Evolutionary conservation across 2,888 invertebrate genomes (phyloP).

Genomic region (Branchellion lobata): DNA sequence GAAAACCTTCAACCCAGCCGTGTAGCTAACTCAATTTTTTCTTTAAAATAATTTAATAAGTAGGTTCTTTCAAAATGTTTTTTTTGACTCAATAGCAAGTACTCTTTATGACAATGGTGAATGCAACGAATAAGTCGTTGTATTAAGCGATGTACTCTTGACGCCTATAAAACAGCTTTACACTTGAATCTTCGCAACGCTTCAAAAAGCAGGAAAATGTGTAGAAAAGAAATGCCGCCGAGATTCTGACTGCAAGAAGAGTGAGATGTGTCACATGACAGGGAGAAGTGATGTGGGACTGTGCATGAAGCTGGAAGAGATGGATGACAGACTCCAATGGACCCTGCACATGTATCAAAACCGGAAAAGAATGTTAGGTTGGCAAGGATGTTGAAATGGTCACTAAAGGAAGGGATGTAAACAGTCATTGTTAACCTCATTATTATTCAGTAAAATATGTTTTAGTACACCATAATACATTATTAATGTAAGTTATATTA

Average conservation of each 20-base stretch:
- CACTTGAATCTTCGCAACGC: too few relatives aligned
- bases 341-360: background rate
- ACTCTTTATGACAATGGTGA: background rate
- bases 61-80: background rate
- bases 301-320: background rate
- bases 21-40: too few relatives aligned
- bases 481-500: too few relatives aligned
- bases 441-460: too few relatives aligned
- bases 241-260: background rate
- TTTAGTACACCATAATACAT: too few relatives aligned
- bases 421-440: too few relatives aligned
- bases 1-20: background rate
- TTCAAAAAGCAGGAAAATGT: constrained; percentile 3
- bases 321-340: background rate
- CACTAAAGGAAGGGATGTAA: too few relatives aligned
- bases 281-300: background rate
- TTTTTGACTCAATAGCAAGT: too few relatives aligned
- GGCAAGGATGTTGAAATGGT: too few relatives aligned
- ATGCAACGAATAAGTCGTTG: background rate
- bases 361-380: constrained; percentile 3
- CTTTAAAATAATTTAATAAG: too few relatives aligned
- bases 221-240: background rate
- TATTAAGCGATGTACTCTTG: too few relatives aligned
- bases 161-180: too few relatives aligned
- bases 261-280: background rate